Conservation (phyloP, 2,113 vertebrate genomes). For the Indri indri region DNA sequence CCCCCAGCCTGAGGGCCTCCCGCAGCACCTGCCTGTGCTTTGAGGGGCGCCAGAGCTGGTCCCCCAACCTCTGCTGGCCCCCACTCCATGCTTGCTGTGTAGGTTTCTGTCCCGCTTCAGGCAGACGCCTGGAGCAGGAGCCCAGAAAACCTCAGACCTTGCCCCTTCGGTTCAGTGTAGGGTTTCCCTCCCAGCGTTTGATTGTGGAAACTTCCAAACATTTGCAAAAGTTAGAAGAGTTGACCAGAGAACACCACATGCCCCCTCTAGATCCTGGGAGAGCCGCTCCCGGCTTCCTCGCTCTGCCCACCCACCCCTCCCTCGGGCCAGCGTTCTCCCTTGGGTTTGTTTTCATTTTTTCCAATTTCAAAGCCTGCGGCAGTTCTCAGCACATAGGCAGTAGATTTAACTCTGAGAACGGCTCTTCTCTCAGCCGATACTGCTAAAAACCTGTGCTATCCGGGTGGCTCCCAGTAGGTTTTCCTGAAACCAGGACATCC, state of each 20-base stretch:
- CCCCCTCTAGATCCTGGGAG: too few species aligned
- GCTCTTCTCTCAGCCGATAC: background rate
- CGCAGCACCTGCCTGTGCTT: background rate
- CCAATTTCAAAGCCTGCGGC: rapidly evolving
- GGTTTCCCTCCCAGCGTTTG: background rate
- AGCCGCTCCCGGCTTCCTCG: rapidly evolving
- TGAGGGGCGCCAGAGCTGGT: background rate
- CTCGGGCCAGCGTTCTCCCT: background rate
- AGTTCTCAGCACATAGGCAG: background rate
- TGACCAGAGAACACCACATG: rapidly evolving
- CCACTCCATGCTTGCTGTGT: too few species aligned
- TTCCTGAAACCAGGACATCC: background rate
- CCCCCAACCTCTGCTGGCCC: background rate
- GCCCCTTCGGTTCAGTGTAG: background rate
- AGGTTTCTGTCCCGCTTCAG: background rate
- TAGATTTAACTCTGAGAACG: background rate
- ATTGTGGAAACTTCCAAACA: background rate
- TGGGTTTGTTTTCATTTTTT: background rate
- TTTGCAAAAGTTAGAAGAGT: rapidly evolving
- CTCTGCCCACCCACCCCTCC: rapidly evolving
- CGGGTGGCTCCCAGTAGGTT: background rate
- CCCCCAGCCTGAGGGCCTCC: background rate
- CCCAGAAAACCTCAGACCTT: background rate
- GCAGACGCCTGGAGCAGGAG: too few species aligned
- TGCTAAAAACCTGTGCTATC: background rate